A percentile compares a stretch with the other conserved stretches of the same genome.
phyloP scores from a whole-genome alignment of 2,113 vertebrate species.

The Orthochromis indermauri region DNA sequence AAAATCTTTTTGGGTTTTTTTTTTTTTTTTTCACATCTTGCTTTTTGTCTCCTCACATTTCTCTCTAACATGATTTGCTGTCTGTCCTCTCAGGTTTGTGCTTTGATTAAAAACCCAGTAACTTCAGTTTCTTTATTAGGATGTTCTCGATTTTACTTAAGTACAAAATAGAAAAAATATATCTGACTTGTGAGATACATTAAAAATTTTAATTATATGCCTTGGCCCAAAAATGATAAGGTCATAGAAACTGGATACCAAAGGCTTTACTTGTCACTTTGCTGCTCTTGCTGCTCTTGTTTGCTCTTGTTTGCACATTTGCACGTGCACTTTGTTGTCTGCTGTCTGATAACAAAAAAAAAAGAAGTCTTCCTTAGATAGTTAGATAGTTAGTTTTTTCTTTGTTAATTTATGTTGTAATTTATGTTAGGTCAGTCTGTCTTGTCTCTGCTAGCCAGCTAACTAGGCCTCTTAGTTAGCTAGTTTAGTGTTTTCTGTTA shows the following conservation, averaged over 20 bases:
- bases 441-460: too few relatives aligned
- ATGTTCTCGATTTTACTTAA: neutral
- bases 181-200: neutral
- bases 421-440: too few relatives aligned
- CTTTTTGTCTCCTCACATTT: neutral
- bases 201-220: neutral
- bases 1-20: too few relatives aligned
- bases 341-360: too few relatives aligned
- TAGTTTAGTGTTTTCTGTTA: too few relatives aligned
- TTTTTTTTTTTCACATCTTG: neutral
- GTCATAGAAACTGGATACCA: neutral
- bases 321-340: too few relatives aligned
- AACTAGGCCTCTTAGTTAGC: too few relatives aligned
- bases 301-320: too few relatives aligned
- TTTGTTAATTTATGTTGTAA: too few relatives aligned
- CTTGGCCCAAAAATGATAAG: neutral
- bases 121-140: neutral
- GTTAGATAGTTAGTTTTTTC: too few relatives aligned
- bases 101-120: neutral
- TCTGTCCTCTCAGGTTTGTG: neutral
- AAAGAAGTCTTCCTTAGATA: too few relatives aligned
- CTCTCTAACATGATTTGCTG: neutral
- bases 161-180: neutral
- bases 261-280: neutral
- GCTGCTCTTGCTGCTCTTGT: too few relatives aligned